Conservation (phyloP, 2,888 invertebrate species). For the Conchocele bisecta region DNA sequence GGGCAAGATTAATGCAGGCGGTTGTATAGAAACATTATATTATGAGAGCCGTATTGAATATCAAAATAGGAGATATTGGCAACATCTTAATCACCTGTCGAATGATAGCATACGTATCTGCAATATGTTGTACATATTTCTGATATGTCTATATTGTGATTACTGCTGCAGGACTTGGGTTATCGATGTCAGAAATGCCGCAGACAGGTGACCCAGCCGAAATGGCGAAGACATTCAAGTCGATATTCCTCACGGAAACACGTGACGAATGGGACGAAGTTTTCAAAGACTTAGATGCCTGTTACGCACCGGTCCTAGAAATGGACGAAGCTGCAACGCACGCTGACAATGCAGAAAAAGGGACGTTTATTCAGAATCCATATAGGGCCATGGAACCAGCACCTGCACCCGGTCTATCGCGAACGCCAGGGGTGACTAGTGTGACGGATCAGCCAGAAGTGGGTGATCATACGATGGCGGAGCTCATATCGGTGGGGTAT, state of each 20-base stretch:
- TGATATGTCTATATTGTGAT: background rate
- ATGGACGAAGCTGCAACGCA: constrained; percentile 88
- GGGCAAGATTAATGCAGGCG: no score
- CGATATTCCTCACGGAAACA: constrained; percentile 90
- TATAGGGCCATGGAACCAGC: constrained; percentile 85
- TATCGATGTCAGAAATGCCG: constrained; percentile 82
- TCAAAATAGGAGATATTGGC: no score
- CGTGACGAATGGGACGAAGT: constrained; percentile 91
- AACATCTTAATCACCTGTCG: no score
- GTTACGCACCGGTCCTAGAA: constrained; percentile 95
- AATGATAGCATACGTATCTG: no score
- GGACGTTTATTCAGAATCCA: constrained; percentile 85
- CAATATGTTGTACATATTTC: no score
- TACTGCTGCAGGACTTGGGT: constrained; percentile 74
- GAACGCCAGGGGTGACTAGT: constrained; percentile 87
- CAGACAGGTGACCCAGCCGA: constrained; percentile 86
- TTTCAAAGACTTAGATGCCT: constrained; percentile 89
- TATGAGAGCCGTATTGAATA: no score
- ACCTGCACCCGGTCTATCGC: constrained; percentile 90
- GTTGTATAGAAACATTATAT: no score
- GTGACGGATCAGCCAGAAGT: constrained; percentile 83
- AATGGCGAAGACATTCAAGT: constrained; percentile 85
- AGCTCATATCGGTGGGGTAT: no score
- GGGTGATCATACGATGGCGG: constrained; percentile 88
- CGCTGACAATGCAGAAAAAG: constrained; percentile 87